Conservation (phyloP, 1,140 invertebrate genomes). For the Drosophila serrata region DNA sequence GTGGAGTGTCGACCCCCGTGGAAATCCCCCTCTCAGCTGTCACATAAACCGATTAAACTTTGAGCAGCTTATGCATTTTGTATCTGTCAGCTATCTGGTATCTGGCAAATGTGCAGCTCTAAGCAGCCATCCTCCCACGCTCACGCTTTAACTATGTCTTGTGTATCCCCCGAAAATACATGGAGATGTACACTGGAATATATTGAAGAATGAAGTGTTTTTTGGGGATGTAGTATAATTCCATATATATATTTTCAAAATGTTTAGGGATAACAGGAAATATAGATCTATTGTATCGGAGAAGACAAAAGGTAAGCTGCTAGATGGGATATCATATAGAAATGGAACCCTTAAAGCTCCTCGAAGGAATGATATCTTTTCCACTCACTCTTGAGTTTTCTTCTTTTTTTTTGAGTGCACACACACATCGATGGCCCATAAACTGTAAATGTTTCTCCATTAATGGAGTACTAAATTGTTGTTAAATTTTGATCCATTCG, state of each 20-base stretch:
- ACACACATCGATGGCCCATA: conserved; percentile 11
- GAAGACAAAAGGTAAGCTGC: too few species aligned
- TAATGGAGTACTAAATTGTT: conserved; percentile 42
- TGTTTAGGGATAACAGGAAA: too few species aligned
- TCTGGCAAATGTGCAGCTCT: conserved; percentile 70
- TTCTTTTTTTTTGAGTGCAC: conserved; percentile 2
- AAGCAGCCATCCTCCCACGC: conserved; percentile 44
- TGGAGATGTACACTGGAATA: conserved; percentile 1
- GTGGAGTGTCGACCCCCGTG: conserved; percentile 46
- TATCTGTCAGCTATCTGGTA: conserved; percentile 69
- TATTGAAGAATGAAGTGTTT: neutral
- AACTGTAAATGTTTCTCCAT: conserved; percentile 44
- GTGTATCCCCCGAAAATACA: neutral
- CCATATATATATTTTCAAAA: too few species aligned
- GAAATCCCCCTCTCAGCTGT: conserved; percentile 43
- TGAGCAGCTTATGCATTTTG: conserved; percentile 78
- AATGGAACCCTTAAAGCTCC: too few species aligned
- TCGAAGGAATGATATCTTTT: neutral
- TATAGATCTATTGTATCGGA: too few species aligned
- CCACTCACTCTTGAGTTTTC: neutral
- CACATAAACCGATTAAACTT: conserved; percentile 81
- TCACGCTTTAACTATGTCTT: neutral
- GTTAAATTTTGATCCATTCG: conserved; percentile 35
- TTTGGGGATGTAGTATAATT: too few species aligned
- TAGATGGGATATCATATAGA: too few species aligned